Base-by-base conservation (phyloP, 2,888 invertebrate species). In the Eudemis profundana region DNA sequence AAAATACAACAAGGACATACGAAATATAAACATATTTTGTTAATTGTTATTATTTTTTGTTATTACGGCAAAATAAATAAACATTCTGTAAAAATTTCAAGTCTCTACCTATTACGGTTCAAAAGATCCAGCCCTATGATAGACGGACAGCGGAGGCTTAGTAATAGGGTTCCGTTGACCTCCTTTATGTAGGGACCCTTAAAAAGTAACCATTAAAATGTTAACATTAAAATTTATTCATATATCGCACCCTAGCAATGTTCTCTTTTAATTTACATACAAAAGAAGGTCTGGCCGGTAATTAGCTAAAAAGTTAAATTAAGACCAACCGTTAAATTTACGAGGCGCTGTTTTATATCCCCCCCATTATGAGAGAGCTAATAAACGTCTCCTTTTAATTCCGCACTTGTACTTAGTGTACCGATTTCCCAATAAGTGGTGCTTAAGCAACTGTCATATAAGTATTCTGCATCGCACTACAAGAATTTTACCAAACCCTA, bases 221-320 rank as follows among this genome's bases (percentile, higher is more conserved):
- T 23, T 10, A 1, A 10, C 10, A 19, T 12, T 44, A 44, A 14
- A n/a, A 19, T 40, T 40, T 40, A 40, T 15, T 17, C 5, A 0
- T n/a, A 19, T 4, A 3, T 8, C 4, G 12, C 21, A 46, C 21
- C 21, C 10, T 19, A 19, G 19, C 19, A 46, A 21, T 46, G 27
- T 17, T 33, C n/a, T 8, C 33, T 44, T 33, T 57, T 57, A 57
- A 57, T 42, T 57, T 19, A 44, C 42, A 44, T 29, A 27, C 44
- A 42, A 44, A 42, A 23, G 17, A 33, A 33, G 14, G 17, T 49
- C n/a, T 56, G 44, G 23, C 54, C 17, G 29, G 19, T 50, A 61
- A 61, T 61, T 21, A 50, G 27, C 38, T 61, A 61, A 61, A 60
- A 61, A 61, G 50, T 50, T 33, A 23, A 61, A 14, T 50, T 14